Conservation (phyloP, 2,797 vertebrate species). For the Hippopotamyrus pictus region DNA sequence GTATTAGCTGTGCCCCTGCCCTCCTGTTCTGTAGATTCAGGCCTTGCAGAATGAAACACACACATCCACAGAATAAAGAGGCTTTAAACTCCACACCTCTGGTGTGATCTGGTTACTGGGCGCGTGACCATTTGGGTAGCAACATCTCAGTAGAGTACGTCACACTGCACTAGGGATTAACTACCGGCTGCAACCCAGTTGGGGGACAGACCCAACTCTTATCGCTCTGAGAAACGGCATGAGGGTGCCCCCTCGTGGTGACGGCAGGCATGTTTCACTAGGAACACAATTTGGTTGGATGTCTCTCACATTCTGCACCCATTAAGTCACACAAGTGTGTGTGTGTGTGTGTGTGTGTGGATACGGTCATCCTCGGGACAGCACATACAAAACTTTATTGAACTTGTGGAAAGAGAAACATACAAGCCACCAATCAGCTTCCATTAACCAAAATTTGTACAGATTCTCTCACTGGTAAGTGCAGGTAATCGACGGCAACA, state of each 20-base stretch:
- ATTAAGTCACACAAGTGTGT: neutral
- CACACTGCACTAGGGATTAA: neutral
- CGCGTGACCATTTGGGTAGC: neutral
- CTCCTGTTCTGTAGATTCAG: constrained; percentile 31
- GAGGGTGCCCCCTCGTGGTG: neutral
- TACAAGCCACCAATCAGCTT: neutral
- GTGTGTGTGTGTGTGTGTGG: no score
- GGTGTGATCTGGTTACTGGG: neutral
- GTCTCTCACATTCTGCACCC: neutral
- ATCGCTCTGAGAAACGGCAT: neutral
- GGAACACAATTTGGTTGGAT: neutral
- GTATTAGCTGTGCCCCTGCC: constrained; percentile 46
- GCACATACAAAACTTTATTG: neutral
- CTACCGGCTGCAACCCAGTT: neutral
- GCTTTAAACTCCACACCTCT: constrained; percentile 25
- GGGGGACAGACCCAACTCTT: neutral
- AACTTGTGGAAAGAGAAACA: neutral
- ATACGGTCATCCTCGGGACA: neutral
- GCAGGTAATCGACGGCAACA: neutral
- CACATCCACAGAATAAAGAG: constrained; percentile 47
- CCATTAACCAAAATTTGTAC: neutral
- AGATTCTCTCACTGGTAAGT: neutral
- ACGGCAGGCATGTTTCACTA: neutral
- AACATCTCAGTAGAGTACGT: neutral
- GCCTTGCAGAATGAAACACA: constrained; percentile 26